Conservation (phyloP, 2,888 invertebrate genomes). For the Caenorhabditis sp. region DNA sequence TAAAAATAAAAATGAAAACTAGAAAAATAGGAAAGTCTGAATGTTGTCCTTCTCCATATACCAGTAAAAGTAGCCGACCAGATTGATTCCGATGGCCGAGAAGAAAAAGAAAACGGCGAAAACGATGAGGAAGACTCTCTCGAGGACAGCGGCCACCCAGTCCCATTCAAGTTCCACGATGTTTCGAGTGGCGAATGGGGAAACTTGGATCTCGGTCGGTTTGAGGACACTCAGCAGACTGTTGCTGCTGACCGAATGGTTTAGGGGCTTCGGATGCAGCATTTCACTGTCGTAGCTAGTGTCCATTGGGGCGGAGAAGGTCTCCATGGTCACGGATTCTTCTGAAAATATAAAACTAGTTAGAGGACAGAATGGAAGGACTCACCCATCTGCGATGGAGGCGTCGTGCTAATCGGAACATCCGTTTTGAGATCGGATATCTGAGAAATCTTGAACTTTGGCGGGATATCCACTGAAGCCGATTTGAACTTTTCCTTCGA, state of each 20-base stretch:
- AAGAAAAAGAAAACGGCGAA: conserved; percentile 59
- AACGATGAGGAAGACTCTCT: conserved; percentile 49
- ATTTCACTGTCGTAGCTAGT: conserved; percentile 41
- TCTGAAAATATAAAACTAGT: conserved; percentile 32
- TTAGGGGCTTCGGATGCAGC: conserved; percentile 25
- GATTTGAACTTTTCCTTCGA: conserved; percentile 33
- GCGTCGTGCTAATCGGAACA: conserved; percentile 19
- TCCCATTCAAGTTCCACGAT: conserved; percentile 65
- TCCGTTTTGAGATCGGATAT: conserved; percentile 43
- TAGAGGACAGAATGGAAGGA: not conserved
- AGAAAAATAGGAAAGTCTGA: conserved; percentile 36
- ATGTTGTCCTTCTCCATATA: conserved; percentile 50
- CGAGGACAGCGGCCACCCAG: conserved; percentile 63
- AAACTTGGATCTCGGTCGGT: conserved; percentile 56
- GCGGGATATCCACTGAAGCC: conserved; percentile 10
- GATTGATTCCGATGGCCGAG: conserved; percentile 60
- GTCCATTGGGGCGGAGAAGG: conserved; percentile 44
- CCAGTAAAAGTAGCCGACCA: conserved; percentile 61
- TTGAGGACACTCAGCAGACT: conserved; percentile 49
- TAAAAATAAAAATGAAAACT: not conserved
- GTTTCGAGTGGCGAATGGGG: conserved; percentile 53
- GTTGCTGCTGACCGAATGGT: conserved; percentile 32
- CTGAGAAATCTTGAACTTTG: conserved; percentile 40
- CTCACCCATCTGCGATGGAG: conserved; percentile 49
- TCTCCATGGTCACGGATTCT: conserved; percentile 46